Percentiles rank a stretch among this genome's conserved stretches.
Conservation (phyloP, 2,797 vertebrate genomes). For the Ataeniobius toweri region DNA sequence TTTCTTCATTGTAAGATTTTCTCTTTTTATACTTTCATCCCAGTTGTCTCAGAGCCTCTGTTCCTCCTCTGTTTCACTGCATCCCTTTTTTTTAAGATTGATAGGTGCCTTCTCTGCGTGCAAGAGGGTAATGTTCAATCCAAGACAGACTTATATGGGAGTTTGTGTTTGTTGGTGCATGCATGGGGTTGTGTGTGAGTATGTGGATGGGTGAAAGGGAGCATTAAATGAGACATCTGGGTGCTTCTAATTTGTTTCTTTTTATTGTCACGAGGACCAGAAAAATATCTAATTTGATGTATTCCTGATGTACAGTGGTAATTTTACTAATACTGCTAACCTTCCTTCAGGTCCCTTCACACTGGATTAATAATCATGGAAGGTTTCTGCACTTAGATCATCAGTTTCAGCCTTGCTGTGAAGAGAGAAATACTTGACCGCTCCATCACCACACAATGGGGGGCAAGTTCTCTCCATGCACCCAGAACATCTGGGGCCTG, state of each 20-base stretch:
- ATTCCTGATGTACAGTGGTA: no score
- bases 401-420: no score
- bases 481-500: not conserved
- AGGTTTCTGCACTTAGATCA: no score
- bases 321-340: no score
- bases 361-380: no score
- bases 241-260: not conserved
- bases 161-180: conserved; percentile 8
- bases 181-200: conserved; percentile 17
- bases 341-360: no score
- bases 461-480: not conserved
- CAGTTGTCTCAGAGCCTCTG: conserved; percentile 38
- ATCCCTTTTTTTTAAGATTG: conserved; percentile 51
- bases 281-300: not conserved
- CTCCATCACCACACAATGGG: not conserved
- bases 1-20: conserved; percentile 18
- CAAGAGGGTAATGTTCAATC: conserved; percentile 64
- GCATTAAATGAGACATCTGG: no score
- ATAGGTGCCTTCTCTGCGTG: conserved; percentile 60
- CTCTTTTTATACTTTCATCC: conserved; percentile 33
- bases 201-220: not conserved
- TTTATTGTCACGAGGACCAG: not conserved
- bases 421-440: no score
- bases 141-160: conserved; percentile 53
- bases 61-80: conserved; percentile 33